Evolutionary conservation across 2,113 vertebrate genomes (phyloP).

Genomic region (Himantopus leucocephalus): DNA sequence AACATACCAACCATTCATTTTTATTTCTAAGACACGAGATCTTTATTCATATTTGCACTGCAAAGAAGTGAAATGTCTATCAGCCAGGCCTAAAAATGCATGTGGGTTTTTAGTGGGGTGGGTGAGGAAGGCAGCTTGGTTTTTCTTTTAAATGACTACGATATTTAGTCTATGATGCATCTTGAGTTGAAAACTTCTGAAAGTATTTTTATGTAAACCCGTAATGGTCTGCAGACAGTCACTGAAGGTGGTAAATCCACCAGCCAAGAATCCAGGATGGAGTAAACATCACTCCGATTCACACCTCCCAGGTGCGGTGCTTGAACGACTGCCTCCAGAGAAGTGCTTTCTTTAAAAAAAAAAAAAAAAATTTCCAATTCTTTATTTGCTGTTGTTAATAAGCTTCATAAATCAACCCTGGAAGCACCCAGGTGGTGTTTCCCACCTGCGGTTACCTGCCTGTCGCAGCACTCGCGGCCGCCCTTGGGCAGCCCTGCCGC

Average conservation of each 20-base stretch:
- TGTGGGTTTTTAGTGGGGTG: background rate
- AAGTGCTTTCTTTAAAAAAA: background rate
- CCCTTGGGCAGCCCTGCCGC: fast-evolving
- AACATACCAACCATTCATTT: background rate
- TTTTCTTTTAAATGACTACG: background rate
- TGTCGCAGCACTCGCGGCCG: fast-evolving
- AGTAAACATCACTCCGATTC: background rate
- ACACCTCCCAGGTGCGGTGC: background rate
- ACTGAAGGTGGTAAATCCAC: background rate
- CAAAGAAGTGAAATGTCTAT: background rate
- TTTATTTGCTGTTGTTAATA: background rate
- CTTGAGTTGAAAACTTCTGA: background rate
- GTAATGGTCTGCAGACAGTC: background rate
- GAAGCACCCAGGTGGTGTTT: background rate
- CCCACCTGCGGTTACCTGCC: background rate
- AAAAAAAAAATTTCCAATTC: background rate
- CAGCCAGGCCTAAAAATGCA: background rate
- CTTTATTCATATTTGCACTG: background rate
- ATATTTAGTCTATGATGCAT: background rate
- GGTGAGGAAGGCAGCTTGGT: background rate
- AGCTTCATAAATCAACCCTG: background rate
- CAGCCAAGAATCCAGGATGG: background rate
- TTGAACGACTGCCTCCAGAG: background rate
- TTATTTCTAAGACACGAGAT: background rate
- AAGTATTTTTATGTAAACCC: background rate